Conservation (phyloP, 2,113 vertebrate genomes). For the Dolichotis patagonum region DNA sequence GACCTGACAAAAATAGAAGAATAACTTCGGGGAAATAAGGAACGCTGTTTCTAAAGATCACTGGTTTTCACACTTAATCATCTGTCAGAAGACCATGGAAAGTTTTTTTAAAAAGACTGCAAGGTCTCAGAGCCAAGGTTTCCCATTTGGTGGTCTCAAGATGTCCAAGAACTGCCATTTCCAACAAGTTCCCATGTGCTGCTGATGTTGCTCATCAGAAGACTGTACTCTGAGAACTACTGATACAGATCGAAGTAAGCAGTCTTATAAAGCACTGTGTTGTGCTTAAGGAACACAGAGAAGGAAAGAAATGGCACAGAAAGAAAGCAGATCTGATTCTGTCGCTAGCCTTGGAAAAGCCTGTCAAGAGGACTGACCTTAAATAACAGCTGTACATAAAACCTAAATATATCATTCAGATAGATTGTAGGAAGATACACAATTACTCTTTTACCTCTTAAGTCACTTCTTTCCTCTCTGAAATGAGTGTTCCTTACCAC, state of each 20-base stretch:
- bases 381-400: neutral
- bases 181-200: neutral
- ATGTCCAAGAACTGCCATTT: slow-evolving; percentile 3
- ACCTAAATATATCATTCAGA: neutral
- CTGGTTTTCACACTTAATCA: neutral
- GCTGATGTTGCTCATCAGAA: neutral
- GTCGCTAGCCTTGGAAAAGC: neutral
- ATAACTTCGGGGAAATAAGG: neutral
- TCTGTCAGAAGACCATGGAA: neutral
- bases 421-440: neutral
- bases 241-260: neutral
- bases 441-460: neutral
- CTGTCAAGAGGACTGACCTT: slow-evolving; percentile 38
- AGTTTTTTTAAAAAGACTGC: neutral
- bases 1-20: neutral
- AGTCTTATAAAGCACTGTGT: neutral
- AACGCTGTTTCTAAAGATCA: neutral
- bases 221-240: neutral
- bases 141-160: neutral
- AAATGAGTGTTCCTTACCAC: neutral
- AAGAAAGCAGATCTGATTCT: neutral
- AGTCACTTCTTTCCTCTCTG: neutral
- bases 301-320: neutral
- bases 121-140: neutral
- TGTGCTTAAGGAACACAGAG: neutral